Evolutionary conservation across 2,797 vertebrate genomes (phyloP), one percentile per base, ranked within the genome.

Genomic region (Falco columbarius): DNA sequence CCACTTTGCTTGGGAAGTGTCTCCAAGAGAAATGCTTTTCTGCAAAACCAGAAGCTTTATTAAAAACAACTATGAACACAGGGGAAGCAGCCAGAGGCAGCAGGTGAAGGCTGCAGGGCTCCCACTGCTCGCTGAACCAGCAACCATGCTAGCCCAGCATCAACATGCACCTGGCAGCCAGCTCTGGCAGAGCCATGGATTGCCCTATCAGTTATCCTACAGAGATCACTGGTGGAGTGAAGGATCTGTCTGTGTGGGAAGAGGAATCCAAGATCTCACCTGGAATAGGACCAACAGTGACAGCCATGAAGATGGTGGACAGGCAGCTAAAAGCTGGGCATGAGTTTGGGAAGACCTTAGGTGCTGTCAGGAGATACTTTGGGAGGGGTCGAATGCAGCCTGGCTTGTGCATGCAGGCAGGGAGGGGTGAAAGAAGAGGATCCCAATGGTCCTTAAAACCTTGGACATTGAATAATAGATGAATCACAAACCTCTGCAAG

Each of bases 21-120:
- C 84, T 96, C 79, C 75, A 9, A 65, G 81, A 56, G 65, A 94
- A 94, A 96, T 81, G 89, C 81, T 65, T 95, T 93, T 94, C 85
- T 89, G 86, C 93, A 88, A 66, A 82, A 42, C 27, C 90, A 92
- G 86, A 70, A 42, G 76, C 51, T 94, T 94, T 93, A 95, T 96
- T 97, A 70, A 85, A 96, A 91, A 24, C 91, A 86, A 94, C 75
- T 81, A 18, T 10, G 76, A 93, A 12, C 42, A 10, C 66, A 36
- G 74, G 26, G 71, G 84, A 77, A 90, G 89, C 23, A 2, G 85
- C 85, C 77, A 21, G 89, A 59, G 90, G 88, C 10, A 0, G 80
- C 76, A 32, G 81, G 77, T 36, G 7, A 83, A 3, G 86, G 59
- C 81, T 55, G 71, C 3, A 21, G 42, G 61, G 63, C 66, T 92